Evolutionary conservation across 2,113 vertebrate genomes (phyloP).

Genomic region (Andinoacara biseriatus): DNA sequence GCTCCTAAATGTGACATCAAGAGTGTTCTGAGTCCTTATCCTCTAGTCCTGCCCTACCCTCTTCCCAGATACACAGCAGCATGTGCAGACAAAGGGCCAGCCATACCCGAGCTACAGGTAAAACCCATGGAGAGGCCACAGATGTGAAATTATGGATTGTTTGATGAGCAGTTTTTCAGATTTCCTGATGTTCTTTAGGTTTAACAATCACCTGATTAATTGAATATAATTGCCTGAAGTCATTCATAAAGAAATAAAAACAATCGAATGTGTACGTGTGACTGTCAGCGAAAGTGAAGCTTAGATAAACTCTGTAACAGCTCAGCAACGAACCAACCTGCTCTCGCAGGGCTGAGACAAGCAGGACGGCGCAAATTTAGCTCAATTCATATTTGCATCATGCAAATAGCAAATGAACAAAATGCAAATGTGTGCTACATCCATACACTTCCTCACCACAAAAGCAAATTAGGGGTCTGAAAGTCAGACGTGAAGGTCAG

Average conservation of each 20-base stretch:
- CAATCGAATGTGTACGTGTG: not conserved
- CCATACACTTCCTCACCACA: conserved; percentile 19
- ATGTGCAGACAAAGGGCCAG: conserved; percentile 91
- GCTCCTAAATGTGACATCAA: conserved; percentile 87
- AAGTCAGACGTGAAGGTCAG: conserved; percentile 61
- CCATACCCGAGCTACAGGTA: conserved; percentile 96
- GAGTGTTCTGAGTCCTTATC: conserved; percentile 90
- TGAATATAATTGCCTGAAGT: not conserved
- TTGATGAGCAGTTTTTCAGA: not conserved
- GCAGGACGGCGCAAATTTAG: conserved; percentile 50
- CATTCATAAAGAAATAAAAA: not conserved
- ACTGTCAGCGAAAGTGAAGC: conserved; percentile 14
- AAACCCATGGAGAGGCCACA: not conserved
- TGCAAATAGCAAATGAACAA: conserved; percentile 52
- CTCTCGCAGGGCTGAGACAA: conserved; percentile 4
- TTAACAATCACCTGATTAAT: not conserved
- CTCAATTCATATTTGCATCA: conserved; percentile 58
- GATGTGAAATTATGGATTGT: not conserved
- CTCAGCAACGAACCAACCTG: conserved; percentile 53
- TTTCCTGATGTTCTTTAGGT: not conserved
- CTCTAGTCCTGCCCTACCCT: conserved; percentile 93
- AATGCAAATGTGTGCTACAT: conserved; percentile 55
- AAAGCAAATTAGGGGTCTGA: conserved; percentile 54
- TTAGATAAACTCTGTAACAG: conserved; percentile 53
- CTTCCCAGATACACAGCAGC: conserved; percentile 90